These are phyloP conservation scores for Griposia aprilina DNA, from an alignment of 2,888 invertebrate species.

Conservation along the genomic window DNA sequence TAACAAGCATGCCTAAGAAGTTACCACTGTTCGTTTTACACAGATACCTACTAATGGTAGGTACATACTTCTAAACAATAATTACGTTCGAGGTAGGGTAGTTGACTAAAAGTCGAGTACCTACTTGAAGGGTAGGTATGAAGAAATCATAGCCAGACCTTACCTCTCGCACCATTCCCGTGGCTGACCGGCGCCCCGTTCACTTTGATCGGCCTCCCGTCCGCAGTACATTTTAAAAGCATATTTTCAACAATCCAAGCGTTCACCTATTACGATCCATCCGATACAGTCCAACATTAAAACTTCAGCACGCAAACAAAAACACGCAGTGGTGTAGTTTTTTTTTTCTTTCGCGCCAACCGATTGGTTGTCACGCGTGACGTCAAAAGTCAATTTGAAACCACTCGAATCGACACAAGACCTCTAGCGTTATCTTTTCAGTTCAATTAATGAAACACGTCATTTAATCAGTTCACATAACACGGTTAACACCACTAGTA, in stretches of 20 bases:
- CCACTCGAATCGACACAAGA: conserved; percentile 81
- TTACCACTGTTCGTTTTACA: conserved; percentile 4
- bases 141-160: conserved; percentile 67
- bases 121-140: not conserved
- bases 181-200: conserved; percentile 84
- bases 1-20: not conserved
- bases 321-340: conserved; percentile 71
- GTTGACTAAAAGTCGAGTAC: not conserved
- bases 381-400: conserved; percentile 87
- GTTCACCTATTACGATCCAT: conserved; percentile 82
- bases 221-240: conserved; percentile 89
- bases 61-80: not conserved
- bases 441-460: conserved; percentile 65
- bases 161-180: conserved; percentile 88
- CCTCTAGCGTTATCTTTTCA: conserved; percentile 68
- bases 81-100: not conserved
- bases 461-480: conserved; percentile 75
- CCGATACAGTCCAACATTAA: conserved; percentile 74
- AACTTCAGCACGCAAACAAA: conserved; percentile 75
- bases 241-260: conserved; percentile 79
- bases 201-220: conserved; percentile 89
- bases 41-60: not conserved
- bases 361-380: conserved; percentile 85
- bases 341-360: conserved; percentile 80
- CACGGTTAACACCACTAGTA: conserved; percentile 70